Evolutionary conservation across 2,113 vertebrate genomes (phyloP), one percentile per base, ranked within the genome.

Genomic region (Xiphorhynchus elegans): DNA sequence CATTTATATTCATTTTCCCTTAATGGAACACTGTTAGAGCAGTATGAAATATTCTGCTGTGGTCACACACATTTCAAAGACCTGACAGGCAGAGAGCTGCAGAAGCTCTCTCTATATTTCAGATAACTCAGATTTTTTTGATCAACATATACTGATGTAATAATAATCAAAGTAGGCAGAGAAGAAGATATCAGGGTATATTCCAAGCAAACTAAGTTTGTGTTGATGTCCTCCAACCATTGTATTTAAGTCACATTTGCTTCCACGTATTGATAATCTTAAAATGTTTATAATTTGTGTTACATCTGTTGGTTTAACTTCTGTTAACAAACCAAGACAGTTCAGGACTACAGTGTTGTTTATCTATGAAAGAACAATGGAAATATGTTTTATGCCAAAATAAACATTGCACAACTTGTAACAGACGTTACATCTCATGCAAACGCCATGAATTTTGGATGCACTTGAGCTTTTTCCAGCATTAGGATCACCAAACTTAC

Each of bases 1-100:
- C 31, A 79, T 84, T 93, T 89, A 66, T 79, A 83, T 89, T 87
- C 13, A 82, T 95, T 95, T 72, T 66, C 44, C 23, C 46, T 87
- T 91, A 95, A 79, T 58, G 46, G 6, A 58, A 19, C 28, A 44
- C 23, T 64, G 58, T 37, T 81, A 60, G 13, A 91, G 26, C 60
- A 52, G 25, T 42, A 72, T 58, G 72, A 95, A 89, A 83, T 70
- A 63, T 74, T 87, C 42, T 94, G 67, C 35, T 72, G 18, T 64
- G 68, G 29, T 67, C 75, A 84, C 29, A 70, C 35, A 20, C 9
- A 37, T 87, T 82, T 88, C 47, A 42, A 91, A 83, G 55, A 28
- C 11, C 59, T 69, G 58, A 46, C 67, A 96, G 44, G 23, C 28
- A 80, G 58, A 11, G 8, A 93, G 46, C 18, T 14, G 5, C 53